phyloP scores from a whole-genome alignment of 1,140 invertebrate species.

The Ceratina calcarata region DNA sequence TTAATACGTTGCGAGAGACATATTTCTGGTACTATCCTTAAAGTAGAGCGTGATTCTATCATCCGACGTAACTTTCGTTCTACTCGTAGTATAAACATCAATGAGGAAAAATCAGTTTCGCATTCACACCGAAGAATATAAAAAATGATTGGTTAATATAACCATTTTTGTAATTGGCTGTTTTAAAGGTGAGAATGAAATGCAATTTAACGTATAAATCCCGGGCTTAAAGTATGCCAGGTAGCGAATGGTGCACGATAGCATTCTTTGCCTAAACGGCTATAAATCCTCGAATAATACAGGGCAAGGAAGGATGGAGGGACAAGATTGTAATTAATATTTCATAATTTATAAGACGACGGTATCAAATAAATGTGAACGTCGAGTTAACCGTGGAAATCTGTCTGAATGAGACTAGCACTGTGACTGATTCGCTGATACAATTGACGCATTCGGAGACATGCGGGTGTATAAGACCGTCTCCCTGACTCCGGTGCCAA shows the following conservation, averaged over 20 bases:
- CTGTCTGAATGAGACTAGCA: conserved; percentile 38
- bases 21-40: neutral
- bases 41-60: neutral
- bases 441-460: conserved; percentile 46
- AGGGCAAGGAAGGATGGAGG: conserved; percentile 7
- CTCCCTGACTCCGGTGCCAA: conserved; percentile 47
- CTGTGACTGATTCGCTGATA: conserved; percentile 39
- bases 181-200: too few relatives aligned
- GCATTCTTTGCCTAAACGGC: too few relatives aligned
- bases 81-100: too few relatives aligned
- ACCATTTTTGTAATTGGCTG: too few relatives aligned
- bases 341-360: conserved; percentile 63
- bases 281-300: conserved; percentile 60
- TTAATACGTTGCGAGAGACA: neutral
- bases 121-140: too few relatives aligned
- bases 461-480: conserved; percentile 49
- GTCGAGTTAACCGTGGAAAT: conserved; percentile 27
- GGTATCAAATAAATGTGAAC: conserved; percentile 21
- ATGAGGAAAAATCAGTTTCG: too few relatives aligned
- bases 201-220: too few relatives aligned
- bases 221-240: too few relatives aligned
- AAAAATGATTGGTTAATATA: too few relatives aligned
- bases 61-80: neutral
- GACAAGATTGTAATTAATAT: conserved; percentile 64
- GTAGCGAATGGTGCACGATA: too few relatives aligned